A percentile compares a stretch with the other conserved stretches of the same genome.
phyloP scores from a whole-genome alignment of 1,140 invertebrate genomes.

The Lordiphosa stackelbergi region DNA sequence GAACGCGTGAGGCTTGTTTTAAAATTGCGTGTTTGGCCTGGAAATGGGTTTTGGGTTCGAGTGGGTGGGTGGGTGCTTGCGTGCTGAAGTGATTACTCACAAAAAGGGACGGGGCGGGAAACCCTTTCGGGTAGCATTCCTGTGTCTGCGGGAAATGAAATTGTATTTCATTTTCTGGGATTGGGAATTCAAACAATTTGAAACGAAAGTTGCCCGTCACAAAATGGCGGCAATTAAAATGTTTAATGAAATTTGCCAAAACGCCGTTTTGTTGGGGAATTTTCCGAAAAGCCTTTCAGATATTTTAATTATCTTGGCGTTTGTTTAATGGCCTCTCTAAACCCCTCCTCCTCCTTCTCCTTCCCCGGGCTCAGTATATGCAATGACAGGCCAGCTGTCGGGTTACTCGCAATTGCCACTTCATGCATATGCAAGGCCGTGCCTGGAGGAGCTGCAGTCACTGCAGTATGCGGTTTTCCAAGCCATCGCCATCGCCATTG shows the following conservation, averaged over 20 bases:
- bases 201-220: conserved; percentile 44
- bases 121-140: conserved; percentile 18
- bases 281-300: conserved; percentile 38
- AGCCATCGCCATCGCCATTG: conserved; percentile 25
- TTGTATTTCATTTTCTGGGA: conserved; percentile 60
- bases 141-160: conserved; percentile 38
- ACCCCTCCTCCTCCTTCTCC: conserved; percentile 11
- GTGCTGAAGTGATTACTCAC: conserved; percentile 57
- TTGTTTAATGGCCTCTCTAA: conserved; percentile 59
- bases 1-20: conserved; percentile 66
- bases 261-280: conserved; percentile 39
- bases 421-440: conserved; percentile 31
- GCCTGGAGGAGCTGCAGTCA: conserved; percentile 4
- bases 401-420: conserved; percentile 15
- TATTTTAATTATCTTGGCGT: conserved; percentile 72
- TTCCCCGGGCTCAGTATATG: not conserved
- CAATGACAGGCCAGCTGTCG: not conserved
- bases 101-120: not conserved
- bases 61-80: conserved; percentile 32
- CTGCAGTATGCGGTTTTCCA: conserved; percentile 33
- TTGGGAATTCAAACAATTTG: conserved; percentile 68
- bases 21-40: conserved; percentile 58
- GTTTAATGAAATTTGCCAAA: conserved; percentile 70
- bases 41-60: conserved; percentile 25
- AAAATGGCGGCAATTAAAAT: conserved; percentile 72